Conservation (phyloP, 2,797 vertebrate species). For the Schizopygopsis pylzovi region DNA sequence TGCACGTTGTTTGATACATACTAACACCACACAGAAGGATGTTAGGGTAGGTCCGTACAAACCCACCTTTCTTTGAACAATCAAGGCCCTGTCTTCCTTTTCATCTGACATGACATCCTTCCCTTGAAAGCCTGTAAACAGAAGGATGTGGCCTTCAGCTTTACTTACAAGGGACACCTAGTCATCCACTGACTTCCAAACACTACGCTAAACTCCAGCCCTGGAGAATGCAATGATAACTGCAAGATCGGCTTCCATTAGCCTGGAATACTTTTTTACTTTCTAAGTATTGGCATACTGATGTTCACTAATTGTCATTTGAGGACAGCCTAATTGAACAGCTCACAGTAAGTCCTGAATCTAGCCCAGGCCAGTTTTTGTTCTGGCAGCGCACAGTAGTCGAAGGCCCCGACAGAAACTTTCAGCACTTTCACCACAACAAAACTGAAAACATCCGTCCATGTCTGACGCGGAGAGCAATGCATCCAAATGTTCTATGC, state of each 20-base stretch:
- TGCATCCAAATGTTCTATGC: background rate
- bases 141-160: conserved; percentile 35
- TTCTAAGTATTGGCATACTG: background rate
- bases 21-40: conserved; percentile 17
- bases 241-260: background rate
- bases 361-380: too few species aligned
- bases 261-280: background rate
- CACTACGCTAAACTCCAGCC: background rate
- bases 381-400: background rate
- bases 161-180: conserved; percentile 6
- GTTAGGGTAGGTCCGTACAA: conserved; percentile 7
- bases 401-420: background rate
- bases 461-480: background rate
- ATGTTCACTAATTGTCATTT: background rate
- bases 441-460: background rate
- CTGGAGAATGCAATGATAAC: background rate
- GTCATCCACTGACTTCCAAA: background rate
- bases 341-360: background rate
- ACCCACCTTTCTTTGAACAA: conserved; percentile 33
- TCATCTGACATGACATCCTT: conserved; percentile 27
- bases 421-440: conserved; percentile 12
- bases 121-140: conserved; percentile 26
- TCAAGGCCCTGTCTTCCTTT: conserved; percentile 31
- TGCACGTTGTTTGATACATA: background rate
- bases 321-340: background rate